Evolutionary conservation across 2,797 vertebrate species (phyloP).

Genomic region (Ataeniobius toweri): DNA sequence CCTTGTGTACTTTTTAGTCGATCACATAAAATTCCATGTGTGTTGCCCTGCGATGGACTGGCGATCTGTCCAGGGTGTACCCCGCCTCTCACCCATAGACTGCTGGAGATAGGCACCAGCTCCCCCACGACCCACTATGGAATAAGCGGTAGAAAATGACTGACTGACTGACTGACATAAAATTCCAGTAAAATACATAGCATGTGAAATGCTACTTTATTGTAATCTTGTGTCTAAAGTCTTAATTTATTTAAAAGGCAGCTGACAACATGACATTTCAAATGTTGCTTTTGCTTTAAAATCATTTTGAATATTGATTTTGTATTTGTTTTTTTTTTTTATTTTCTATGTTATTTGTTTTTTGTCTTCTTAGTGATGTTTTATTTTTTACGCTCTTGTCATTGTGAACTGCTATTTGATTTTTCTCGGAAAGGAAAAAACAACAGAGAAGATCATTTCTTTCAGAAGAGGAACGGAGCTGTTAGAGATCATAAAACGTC

Average conservation of each 20-base stretch:
- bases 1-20: too few relatives aligned
- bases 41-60: too few relatives aligned
- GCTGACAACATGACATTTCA: background rate
- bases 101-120: too few relatives aligned
- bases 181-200: background rate
- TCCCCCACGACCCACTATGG: too few relatives aligned
- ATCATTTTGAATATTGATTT: background rate
- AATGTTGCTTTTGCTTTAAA: background rate
- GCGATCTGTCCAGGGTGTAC: too few relatives aligned
- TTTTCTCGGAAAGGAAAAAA: background rate
- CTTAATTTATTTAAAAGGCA: background rate
- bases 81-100: too few relatives aligned
- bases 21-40: background rate
- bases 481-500: constrained; percentile 76
- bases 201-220: background rate
- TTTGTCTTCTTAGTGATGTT: background rate
- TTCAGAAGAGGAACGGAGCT: constrained; percentile 69
- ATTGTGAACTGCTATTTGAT: background rate
- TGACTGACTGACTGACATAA: too few relatives aligned
- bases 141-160: too few relatives aligned
- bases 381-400: background rate
- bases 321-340: background rate
- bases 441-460: constrained; percentile 44
- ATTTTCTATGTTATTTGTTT: background rate
- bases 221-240: background rate